Evolutionary conservation across 2,113 vertebrate species (phyloP), one percentile per base, ranked within the genome.

Genomic region (Trochalopteron elliotii): DNA sequence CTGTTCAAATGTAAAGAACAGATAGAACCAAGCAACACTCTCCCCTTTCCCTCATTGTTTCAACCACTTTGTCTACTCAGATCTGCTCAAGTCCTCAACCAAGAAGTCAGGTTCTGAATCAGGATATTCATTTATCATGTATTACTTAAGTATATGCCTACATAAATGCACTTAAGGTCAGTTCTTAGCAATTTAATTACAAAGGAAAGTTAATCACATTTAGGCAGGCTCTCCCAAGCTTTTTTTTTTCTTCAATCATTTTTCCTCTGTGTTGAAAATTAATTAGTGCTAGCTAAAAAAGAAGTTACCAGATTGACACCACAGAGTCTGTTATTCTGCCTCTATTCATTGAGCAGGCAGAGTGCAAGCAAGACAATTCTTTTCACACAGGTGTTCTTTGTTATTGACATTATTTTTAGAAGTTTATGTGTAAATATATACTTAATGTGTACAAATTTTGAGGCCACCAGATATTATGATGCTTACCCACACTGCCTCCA

Each of bases 121-220:
- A 63, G 52, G 31, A 44, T 87, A 71, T 94, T 89, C 96, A 97
- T 97, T 97, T 96, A 93, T 96, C 68, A 87, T 81, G 80, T 72
- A 94, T 64, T 92, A 50, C 53, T 97, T 97, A 97, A 97, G 85
- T 93, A 93, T 96, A 93, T 97, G 70, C 49, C 86, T 96, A 89
- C 37, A 86, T 93, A 96, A 95, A 78, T 95, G 68, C 49, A 96
- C 76, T 94, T 96, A 79, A 95, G 91, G 92, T 96, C 71, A 57
- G 75, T 95, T 96, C 92, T 91, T 95, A 94, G 61, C 76, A 95
- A 80, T 96, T 95, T 97, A 98, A 97, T 97, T 97, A 96, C 56
- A 74, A 96, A 70, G 92, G 53, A 87, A 90, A 95, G 45, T 93
- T 98, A 97, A 97, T 96, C 96, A 95, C 78, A 89, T 72, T 77